Evolutionary conservation across 2,888 invertebrate genomes (phyloP), one percentile per base, ranked within the genome.

Genomic region (Philaethria dido): DNA sequence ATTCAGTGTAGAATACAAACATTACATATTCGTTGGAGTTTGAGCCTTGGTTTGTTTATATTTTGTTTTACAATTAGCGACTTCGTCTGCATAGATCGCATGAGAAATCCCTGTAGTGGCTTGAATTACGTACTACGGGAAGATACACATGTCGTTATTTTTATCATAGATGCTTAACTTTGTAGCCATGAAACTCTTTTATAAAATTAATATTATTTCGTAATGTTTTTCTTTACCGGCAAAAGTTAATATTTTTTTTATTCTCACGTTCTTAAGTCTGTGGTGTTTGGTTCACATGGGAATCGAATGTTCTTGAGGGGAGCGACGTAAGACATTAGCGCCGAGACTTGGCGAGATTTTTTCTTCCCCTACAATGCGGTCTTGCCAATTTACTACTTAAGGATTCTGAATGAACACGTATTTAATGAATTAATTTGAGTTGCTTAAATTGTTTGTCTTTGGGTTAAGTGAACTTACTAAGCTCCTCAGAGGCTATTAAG

Each of bases 231-330:
- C 25, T 44, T 39, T n/a, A 8, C 20, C 16, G 8, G 18, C 16
- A 25, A 25, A 16, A 8, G 22, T 16, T 29, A 9, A 9, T 22
- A 0, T 18, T 0, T 29, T 18, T 13, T 45, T 25, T 25, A 0
- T 25, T 29, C 50, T 48, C 62, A 69, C 69, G 61, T 70, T 72
- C 62, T 52, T 62, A 74, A 72, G 54, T 76, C 76, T 75, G 64
- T 65, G 69, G 48, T 52, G 66, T 68, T 69, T 64, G 70, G 73
- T 92, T 92, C 92, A 88, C 92, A 92, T 91, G 92, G 92, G 92
- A 92, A 92, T 85, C 80, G 73, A 83, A 78, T 75, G 76, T 82
- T 85, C 89, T 89, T 88, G 85, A 87, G 83, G 90, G 88, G 89
- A 79, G 80, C 73, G 22, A 25, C 36, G 57, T 62, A 70, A 74